Evolutionary conservation across 1,140 invertebrate genomes (phyloP), one percentile per base, ranked within the genome.

Genomic region (Ostrea edulis): DNA sequence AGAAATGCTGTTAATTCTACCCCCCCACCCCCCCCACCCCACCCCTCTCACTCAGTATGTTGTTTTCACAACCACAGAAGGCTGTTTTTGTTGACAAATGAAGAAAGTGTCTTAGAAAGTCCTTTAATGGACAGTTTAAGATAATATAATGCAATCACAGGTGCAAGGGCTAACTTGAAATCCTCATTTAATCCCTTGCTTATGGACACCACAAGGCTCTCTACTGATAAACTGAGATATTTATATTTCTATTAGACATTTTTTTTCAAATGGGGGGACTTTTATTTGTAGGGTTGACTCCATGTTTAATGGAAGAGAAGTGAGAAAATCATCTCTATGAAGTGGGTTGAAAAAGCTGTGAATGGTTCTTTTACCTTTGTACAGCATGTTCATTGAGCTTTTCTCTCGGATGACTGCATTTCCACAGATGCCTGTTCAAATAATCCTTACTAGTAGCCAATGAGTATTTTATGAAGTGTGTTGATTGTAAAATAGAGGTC

Each of bases 61-160:
- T 77, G 68, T 29, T 77, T 77, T 35, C 14, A 25, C 68, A 35
- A 14, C 9, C 25, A 77, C 68, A 77, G 68, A 11, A 71, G 68
- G 9, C 68, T 29, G 68, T 35, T 62, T 62, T 62, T 62, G 55
- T n/a, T 62, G 55, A 62, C 55, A 62, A 62, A 7, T 7, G 55
- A 62, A n/a, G 55, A 62, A 62, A 62, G 55, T 62, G 8, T 12
- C 55, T n/a, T 20, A n/a, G 11, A 77, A 4, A 25, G 65, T 71
- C 65, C 65, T 71, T 71, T 77, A 77, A 77, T 77, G 68, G 68
- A 77, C 68, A 77, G 68, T 77, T 44, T 77, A 77, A 77, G 68
- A 77, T 25, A 25, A 35, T 77, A 22, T 77, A 77, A 17, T 25
- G 29, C 68, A 29, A 77, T 77, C 68, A 25, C 68, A 77, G 68